phyloP scores from a whole-genome alignment of 2,888 invertebrate genomes.

The Nemurella pictetii region DNA sequence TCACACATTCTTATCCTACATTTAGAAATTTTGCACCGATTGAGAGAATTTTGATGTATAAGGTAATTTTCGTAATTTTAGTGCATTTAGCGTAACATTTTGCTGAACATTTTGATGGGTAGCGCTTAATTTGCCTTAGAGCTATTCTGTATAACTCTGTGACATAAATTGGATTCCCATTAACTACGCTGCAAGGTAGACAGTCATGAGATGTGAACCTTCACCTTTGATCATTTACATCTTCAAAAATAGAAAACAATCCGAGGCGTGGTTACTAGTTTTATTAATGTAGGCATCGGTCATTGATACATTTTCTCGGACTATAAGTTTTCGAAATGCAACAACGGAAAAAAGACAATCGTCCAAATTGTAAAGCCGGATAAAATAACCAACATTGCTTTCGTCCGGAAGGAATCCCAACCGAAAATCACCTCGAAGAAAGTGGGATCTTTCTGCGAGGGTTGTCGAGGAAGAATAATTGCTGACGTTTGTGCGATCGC shows the following conservation, averaged over 20 bases:
- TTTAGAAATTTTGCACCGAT: too few species aligned
- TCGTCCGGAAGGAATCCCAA: constrained; percentile 55
- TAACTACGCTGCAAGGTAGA: not conserved
- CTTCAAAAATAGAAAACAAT: too few species aligned
- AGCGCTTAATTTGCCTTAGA: too few species aligned
- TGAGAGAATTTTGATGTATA: too few species aligned
- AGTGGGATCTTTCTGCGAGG: not conserved
- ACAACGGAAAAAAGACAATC: constrained; percentile 54
- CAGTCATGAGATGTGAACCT: too few species aligned
- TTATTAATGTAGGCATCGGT: too few species aligned
- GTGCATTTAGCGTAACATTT: too few species aligned
- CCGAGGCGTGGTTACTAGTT: too few species aligned
- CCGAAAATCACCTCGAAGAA: constrained; percentile 48
- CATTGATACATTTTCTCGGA: not conserved
- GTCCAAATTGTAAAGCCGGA: constrained; percentile 55
- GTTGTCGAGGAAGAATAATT: not conserved
- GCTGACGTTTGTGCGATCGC: not conserved
- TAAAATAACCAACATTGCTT: constrained; percentile 50
- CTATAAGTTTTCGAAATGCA: constrained; percentile 38
- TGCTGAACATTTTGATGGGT: too few species aligned
- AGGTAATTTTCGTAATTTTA: too few species aligned
- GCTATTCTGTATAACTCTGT: not conserved
- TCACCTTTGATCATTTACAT: too few species aligned
- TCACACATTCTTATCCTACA: too few species aligned
- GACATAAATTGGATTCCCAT: not conserved